Conservation (phyloP, 2,888 invertebrate species). For the Apotomis betuletana region DNA sequence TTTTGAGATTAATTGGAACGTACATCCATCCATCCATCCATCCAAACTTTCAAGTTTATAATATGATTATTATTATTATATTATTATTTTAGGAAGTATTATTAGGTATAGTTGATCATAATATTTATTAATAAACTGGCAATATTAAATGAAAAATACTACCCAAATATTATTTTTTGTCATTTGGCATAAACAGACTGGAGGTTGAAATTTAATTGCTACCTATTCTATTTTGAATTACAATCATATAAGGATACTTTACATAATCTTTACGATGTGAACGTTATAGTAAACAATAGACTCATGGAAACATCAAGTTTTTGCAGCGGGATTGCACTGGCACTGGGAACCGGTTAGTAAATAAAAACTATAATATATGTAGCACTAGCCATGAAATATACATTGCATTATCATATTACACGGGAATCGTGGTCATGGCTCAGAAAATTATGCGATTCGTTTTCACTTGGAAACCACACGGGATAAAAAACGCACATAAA, state of each 20-base stretch:
- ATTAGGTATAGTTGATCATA: too few species aligned
- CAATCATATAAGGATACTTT: not conserved
- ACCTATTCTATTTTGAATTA: not conserved
- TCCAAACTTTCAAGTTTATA: too few species aligned
- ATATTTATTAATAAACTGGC: too few species aligned
- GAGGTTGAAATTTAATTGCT: too few species aligned
- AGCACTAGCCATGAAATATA: slow-evolving; percentile 78
- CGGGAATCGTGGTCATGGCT: slow-evolving; percentile 78
- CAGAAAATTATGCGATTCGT: slow-evolving; percentile 80
- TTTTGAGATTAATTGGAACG: too few species aligned
- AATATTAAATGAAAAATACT: too few species aligned
- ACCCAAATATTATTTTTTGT: too few species aligned
- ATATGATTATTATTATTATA: too few species aligned
- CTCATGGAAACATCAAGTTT: slow-evolving; percentile 57
- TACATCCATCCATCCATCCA: too few species aligned
- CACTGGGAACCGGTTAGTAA: slow-evolving; percentile 70
- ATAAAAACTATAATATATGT: slow-evolving; percentile 79
- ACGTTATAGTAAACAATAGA: slow-evolving; percentile 42
- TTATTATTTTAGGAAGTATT: too few species aligned
- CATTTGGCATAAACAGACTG: too few species aligned
- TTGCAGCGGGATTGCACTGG: slow-evolving; percentile 66
- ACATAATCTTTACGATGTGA: slow-evolving; percentile 8
- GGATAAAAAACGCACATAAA: slow-evolving; percentile 53
- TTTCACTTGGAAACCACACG: slow-evolving; percentile 73
- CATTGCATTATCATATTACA: slow-evolving; percentile 82